Evolutionary conservation across 2,113 vertebrate species (phyloP).

Genomic region (Nerophis lumbriciformis): DNA sequence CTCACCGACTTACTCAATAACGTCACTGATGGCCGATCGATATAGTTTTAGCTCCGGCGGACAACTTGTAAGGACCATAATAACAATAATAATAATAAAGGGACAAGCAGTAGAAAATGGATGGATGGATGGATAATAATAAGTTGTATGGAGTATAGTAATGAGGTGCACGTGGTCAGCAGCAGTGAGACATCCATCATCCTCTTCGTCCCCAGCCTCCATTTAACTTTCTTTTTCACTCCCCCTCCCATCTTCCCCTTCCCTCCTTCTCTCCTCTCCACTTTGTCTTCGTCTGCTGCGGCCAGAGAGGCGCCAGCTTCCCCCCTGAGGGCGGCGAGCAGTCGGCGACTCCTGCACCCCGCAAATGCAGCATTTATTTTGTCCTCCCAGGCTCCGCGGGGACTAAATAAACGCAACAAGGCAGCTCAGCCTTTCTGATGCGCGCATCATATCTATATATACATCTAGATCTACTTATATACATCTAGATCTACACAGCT

Average conservation of each 20-base stretch:
- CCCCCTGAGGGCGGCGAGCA: slow-evolving; percentile 76
- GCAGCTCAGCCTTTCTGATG: no score
- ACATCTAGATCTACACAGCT: no score
- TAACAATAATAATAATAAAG: no score
- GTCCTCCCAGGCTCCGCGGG: no score
- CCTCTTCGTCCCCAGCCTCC: slow-evolving; percentile 28
- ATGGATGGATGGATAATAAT: no score
- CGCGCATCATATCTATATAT: no score
- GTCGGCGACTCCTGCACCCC: slow-evolving; percentile 81
- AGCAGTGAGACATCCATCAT: slow-evolving; percentile 41
- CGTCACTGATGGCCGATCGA: slow-evolving; percentile 61
- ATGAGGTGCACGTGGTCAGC: background rate
- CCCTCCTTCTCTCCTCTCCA: slow-evolving; percentile 60
- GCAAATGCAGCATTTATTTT: slow-evolving; percentile 65
- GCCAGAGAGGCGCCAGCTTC: slow-evolving; percentile 84
- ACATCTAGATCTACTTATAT: no score
- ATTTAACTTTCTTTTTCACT: slow-evolving; percentile 41
- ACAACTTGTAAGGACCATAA: slow-evolving; percentile 17
- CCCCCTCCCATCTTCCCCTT: slow-evolving; percentile 1
- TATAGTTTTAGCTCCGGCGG: slow-evolving; percentile 51
- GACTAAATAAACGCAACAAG: no score
- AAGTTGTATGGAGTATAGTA: no score
- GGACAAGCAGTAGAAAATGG: no score
- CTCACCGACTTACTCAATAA: slow-evolving; percentile 67
- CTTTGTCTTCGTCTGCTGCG: slow-evolving; percentile 80